Conservation (phyloP, 2,888 invertebrate species). For the Thelaira solivaga region DNA sequence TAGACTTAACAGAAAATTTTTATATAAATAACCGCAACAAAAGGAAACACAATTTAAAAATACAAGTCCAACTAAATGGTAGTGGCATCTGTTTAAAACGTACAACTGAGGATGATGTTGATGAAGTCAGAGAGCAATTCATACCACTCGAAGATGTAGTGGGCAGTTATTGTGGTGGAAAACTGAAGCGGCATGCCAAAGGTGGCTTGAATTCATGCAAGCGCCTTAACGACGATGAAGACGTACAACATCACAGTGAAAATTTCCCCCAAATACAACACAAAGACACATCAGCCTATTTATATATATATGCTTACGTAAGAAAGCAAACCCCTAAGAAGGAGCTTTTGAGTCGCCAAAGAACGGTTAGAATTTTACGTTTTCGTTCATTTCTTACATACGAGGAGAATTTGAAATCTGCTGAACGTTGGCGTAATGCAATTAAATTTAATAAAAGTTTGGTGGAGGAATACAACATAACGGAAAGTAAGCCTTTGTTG, state of each 20-base stretch:
- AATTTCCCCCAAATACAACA: conserved; percentile 75
- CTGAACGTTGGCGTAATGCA: conserved; percentile 87
- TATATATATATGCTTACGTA: conserved; percentile 91
- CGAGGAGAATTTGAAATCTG: conserved; percentile 89
- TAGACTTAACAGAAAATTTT: conserved; percentile 70
- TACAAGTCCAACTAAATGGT: conserved; percentile 85
- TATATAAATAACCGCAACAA: conserved; percentile 77
- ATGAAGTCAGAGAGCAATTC: conserved; percentile 83
- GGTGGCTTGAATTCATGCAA: conserved; percentile 82
- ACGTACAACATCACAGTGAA: conserved; percentile 83
- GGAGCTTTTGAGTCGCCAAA: conserved; percentile 84
- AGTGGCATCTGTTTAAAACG: conserved; percentile 86
- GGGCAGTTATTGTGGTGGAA: conserved; percentile 83
- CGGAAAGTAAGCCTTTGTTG: conserved; percentile 78
- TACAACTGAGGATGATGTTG: conserved; percentile 81
- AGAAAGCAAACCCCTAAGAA: too few species aligned
- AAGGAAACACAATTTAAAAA: conserved; percentile 88
- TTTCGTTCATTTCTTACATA: conserved; percentile 90
- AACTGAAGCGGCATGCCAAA: conserved; percentile 67
- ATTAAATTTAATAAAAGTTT: conserved; percentile 83
- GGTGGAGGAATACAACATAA: neutral
- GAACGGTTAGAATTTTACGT: conserved; percentile 88
- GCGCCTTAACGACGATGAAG: conserved; percentile 81
- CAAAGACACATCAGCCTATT: conserved; percentile 86
- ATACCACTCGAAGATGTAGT: conserved; percentile 87